Evolutionary conservation across 1,140 invertebrate species (phyloP), one percentile per base, ranked within the genome.

Genomic region (Pogonomyrmex barbatus): DNA sequence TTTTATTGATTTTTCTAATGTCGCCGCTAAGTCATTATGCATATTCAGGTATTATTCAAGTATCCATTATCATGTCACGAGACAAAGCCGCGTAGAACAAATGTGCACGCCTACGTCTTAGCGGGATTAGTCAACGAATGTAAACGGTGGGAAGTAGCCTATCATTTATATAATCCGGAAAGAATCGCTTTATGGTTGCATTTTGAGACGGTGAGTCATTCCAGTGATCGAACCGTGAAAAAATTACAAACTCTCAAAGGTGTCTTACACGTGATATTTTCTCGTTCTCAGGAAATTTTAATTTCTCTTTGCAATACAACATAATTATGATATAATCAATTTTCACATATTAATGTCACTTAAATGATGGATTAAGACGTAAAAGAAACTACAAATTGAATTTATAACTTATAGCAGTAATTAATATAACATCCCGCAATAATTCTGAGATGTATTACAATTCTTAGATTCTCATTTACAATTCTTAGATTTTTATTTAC

Each of bases 161-260:
- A 60, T 73, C 24, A 73, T 60, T 83, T 39, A 42, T 83, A 47
- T 60, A 73, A 75, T 75, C n/a, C 42, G 56, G 9, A 75, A 60
- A 47, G 30, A 75, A 45, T 83, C 14, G 24, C 33, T 33, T 75
- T 39, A 58, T 36, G 17, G n/a, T 76, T 83, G 42, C 6, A 76
- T 50, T 76, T 75, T 39, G 54, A 36, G 33, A 83, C 30, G 68
- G 39, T 58, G 45, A 83, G 36, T 75, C 54, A 83, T 30, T 50
- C 42, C 24, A 3, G 30, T 33, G 65, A 62, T 65, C 76, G n/a
- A 10, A n/a, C 56, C 14, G 39, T 45, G 10, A 63, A 47, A n/a
- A 9, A 65, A 9, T 10, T 50, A n/a, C 33, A 73, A 39, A 52
- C 8, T 33, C 10, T 56, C 9, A 24, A 50, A 58, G 30, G 5